phyloP scores from a whole-genome alignment of 1,140 invertebrate genomes.

The Acyrthosiphon pisum region DNA sequence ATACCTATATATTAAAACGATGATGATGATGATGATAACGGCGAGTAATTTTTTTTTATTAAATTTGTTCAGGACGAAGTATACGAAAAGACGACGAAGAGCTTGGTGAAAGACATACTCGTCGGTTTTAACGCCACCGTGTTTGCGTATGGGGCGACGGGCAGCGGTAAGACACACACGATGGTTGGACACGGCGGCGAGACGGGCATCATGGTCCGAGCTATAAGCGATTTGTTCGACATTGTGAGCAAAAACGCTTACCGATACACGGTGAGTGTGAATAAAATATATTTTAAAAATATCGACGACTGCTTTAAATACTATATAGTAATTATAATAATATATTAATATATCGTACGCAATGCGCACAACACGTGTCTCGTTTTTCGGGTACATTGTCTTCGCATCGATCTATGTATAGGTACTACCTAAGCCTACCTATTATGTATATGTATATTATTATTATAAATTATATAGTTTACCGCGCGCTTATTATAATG shows the following conservation, averaged over 20 bases:
- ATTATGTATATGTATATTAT: too few relatives aligned
- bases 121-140: conserved; percentile 94
- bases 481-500: background rate
- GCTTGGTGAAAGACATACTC: conserved; percentile 86
- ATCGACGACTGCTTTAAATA: background rate
- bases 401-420: too few relatives aligned
- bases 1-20: background rate
- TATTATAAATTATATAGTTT: too few relatives aligned
- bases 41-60: background rate
- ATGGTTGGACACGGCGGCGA: conserved; percentile 78
- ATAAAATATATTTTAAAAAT: background rate
- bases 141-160: conserved; percentile 96
- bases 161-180: conserved; percentile 90
- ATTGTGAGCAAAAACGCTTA: conserved; percentile 47
- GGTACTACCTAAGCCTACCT: too few relatives aligned
- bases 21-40: background rate
- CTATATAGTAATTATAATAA: too few relatives aligned
- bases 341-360: too few relatives aligned
- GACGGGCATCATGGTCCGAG: conserved; percentile 87
- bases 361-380: too few relatives aligned
- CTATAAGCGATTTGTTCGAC: conserved; percentile 85
- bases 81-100: conserved; percentile 81
- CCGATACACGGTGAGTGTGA: conserved; percentile 24
- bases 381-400: too few relatives aligned
- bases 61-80: conserved; percentile 75